phyloP scores from a whole-genome alignment of 2,888 invertebrate species.

The Catocala sponsa region DNA sequence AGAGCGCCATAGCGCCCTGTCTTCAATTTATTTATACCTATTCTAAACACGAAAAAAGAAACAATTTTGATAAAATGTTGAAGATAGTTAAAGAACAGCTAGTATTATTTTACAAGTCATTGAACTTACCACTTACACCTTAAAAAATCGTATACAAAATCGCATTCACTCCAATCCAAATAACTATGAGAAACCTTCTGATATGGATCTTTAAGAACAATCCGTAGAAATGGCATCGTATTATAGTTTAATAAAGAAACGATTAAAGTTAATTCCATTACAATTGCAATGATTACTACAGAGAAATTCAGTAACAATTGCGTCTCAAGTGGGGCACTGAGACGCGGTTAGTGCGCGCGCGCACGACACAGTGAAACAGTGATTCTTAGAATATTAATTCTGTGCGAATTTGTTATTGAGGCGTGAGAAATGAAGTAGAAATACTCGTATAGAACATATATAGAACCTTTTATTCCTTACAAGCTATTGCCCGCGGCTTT shows the following conservation, averaged over 20 bases:
- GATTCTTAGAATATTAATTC: too few species aligned
- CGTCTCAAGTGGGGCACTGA: constrained; percentile 34
- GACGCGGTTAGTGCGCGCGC: constrained; percentile 16
- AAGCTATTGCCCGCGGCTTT: too few species aligned
- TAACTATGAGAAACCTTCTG: background rate
- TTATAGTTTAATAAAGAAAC: constrained; percentile 36
- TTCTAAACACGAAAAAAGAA: too few species aligned
- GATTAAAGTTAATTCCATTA: constrained; percentile 38
- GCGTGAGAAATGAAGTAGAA: too few species aligned
- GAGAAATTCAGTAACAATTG: constrained; percentile 39
- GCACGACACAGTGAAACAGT: constrained; percentile 25
- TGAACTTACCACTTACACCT: background rate
- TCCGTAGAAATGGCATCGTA: constrained; percentile 13
- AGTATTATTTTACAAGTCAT: background rate
- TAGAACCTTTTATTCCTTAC: too few species aligned
- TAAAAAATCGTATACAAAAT: background rate
- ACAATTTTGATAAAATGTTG: too few species aligned
- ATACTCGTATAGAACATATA: too few species aligned
- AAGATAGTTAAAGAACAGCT: too few species aligned
- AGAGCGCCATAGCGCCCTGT: too few species aligned
- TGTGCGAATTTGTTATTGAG: too few species aligned
- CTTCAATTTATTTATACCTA: too few species aligned
- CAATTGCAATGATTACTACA: constrained; percentile 42
- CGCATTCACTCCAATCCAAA: background rate
- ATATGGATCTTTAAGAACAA: too few species aligned